A percentile compares a stretch with the other conserved stretches of the same genome.
phyloP scores from a whole-genome alignment of 2,797 vertebrate species.

The Sebastolobus altivelis region DNA sequence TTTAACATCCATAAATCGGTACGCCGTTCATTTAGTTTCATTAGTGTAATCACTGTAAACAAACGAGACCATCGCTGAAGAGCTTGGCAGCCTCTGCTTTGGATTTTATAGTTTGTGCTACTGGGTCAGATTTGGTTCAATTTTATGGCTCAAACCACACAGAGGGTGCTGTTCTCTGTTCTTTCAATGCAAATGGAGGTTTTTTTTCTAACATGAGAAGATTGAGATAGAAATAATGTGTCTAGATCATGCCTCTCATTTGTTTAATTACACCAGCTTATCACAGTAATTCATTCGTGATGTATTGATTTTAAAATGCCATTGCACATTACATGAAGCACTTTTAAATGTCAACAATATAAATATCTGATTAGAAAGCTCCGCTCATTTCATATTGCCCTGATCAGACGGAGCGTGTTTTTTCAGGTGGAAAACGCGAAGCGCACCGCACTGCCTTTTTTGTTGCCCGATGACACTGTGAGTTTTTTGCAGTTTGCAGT shows the following conservation, averaged over 20 bases:
- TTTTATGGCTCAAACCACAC: background rate
- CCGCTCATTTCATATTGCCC: background rate
- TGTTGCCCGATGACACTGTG: too few relatives aligned
- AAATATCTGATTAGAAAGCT: background rate
- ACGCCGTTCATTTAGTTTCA: background rate
- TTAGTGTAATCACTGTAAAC: slow-evolving; percentile 6
- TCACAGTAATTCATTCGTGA: slow-evolving; percentile 7
- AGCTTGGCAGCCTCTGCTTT: background rate
- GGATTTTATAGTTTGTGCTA: slow-evolving; percentile 6
- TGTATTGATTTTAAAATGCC: slow-evolving; percentile 21
- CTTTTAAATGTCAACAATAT: slow-evolving; percentile 12
- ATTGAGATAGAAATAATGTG: background rate
- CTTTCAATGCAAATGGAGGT: background rate
- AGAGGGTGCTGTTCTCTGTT: background rate
- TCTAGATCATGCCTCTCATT: background rate
- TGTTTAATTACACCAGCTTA: background rate
- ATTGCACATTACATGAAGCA: background rate
- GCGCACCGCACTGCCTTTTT: too few relatives aligned
- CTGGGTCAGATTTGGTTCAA: slow-evolving; percentile 1
- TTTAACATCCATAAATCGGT: slow-evolving; percentile 17
- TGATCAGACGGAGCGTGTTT: too few relatives aligned
- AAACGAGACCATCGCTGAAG: background rate
- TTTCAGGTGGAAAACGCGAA: too few relatives aligned
- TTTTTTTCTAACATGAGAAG: background rate
- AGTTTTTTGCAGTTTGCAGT: too few relatives aligned